Percentiles rank a stretch among this genome's conserved stretches.
These are phyloP conservation scores for Bombus fervidus DNA, from an alignment of 1,140 invertebrate species.

Conservation along the genomic window DNA sequence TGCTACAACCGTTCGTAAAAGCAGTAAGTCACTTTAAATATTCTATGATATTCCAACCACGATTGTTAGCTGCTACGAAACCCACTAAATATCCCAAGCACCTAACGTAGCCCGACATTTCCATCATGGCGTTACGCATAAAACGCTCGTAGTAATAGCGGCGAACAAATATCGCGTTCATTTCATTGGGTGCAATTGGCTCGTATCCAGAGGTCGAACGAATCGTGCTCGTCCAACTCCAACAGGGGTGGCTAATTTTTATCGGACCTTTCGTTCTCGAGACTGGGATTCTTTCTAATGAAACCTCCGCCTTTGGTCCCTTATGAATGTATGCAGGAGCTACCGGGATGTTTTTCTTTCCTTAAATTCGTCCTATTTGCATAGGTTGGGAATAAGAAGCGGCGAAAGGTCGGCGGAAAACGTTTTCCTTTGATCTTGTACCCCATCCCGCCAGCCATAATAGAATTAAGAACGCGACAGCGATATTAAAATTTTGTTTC, in stretches of 20 bases:
- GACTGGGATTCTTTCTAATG: slow-evolving; percentile 10
- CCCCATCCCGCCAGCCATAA: neutral
- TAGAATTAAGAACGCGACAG: slow-evolving; percentile 51
- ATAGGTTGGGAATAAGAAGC: neutral
- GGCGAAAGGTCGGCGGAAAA: neutral
- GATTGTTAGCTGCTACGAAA: neutral
- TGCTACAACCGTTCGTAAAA: neutral
- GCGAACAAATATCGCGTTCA: slow-evolving; percentile 29
- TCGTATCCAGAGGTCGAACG: slow-evolving; percentile 11
- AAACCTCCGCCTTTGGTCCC: slow-evolving; percentile 2
- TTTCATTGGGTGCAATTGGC: slow-evolving; percentile 27
- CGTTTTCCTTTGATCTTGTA: slow-evolving; percentile 37
- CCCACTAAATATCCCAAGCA: neutral
- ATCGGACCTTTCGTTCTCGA: neutral
- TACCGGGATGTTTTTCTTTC: slow-evolving; percentile 22
- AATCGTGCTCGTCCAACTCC: slow-evolving; percentile 16
- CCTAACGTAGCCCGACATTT: neutral
- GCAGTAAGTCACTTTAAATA: neutral
- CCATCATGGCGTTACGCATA: neutral
- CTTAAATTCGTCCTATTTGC: slow-evolving; percentile 34
- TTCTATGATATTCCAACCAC: neutral
- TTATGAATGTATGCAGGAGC: slow-evolving; percentile 37
- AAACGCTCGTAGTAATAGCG: neutral
- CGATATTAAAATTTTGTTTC: slow-evolving; percentile 57
- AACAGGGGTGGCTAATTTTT: slow-evolving; percentile 28